Conservation (phyloP, 2,797 vertebrate species). For the Calcarius lapponicus region DNA sequence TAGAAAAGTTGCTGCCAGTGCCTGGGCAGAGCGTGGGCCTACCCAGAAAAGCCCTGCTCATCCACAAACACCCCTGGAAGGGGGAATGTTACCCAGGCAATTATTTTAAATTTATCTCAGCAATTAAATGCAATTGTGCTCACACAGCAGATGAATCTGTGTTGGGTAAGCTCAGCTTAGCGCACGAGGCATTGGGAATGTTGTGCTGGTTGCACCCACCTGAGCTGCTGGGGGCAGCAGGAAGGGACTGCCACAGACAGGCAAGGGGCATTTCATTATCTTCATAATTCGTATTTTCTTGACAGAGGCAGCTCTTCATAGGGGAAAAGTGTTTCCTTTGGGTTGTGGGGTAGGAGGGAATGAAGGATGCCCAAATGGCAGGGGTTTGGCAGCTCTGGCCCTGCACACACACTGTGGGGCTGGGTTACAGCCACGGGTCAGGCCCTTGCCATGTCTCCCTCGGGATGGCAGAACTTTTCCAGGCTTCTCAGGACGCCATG, state of each 20-base stretch:
- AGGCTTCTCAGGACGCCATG: neutral
- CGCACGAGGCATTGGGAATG: neutral
- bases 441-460: neutral
- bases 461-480: neutral
- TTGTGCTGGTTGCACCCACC: neutral
- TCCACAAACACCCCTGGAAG: neutral
- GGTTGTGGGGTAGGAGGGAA: neutral
- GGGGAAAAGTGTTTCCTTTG: neutral
- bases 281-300: neutral
- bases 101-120: neutral
- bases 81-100: neutral
- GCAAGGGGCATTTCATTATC: neutral
- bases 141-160: neutral
- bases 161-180: neutral
- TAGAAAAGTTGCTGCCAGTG: neutral
- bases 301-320: neutral
- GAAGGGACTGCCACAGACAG: neutral
- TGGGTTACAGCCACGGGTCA: rapidly evolving
- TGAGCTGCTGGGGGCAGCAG: neutral
- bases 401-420: no score
- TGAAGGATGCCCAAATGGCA: neutral
- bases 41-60: neutral
- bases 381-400: neutral
- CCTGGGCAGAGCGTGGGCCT: neutral
- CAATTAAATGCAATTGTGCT: neutral